phyloP scores from a whole-genome alignment of 2,113 vertebrate genomes.

The Perognathus longimembris region DNA sequence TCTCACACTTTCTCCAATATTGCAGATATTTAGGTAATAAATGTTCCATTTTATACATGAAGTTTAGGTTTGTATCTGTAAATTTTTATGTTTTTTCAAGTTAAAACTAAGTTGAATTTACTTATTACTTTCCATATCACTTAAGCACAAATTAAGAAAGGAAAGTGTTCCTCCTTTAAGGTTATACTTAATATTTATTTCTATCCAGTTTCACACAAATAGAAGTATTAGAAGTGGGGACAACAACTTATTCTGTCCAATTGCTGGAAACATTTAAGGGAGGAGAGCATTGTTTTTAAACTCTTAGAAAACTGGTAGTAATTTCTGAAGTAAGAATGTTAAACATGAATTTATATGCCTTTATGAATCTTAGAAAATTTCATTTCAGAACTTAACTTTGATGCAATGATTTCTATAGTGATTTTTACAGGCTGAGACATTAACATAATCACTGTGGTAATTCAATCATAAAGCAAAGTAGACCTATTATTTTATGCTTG shows the following conservation, averaged over 20 bases:
- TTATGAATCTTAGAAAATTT: neutral
- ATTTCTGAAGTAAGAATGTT: conserved; percentile 36
- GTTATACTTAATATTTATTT: conserved; percentile 11
- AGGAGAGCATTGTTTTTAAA: neutral
- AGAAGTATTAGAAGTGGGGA: neutral
- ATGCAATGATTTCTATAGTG: neutral
- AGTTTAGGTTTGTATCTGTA: neutral
- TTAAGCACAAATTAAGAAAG: too few species aligned
- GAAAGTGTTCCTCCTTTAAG: neutral
- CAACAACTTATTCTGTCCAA: neutral
- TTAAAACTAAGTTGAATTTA: neutral
- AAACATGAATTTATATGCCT: conserved; percentile 20
- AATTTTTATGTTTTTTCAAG: neutral
- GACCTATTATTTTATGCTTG: conserved; percentile 69
- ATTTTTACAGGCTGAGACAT: conserved; percentile 6
- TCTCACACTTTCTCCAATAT: neutral
- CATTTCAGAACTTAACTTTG: neutral
- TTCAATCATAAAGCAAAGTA: conserved; percentile 56
- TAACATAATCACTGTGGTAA: conserved; percentile 43
- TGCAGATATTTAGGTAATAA: neutral
- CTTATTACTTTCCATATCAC: neutral
- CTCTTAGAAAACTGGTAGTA: neutral
- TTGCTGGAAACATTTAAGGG: neutral
- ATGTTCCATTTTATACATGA: too few species aligned
- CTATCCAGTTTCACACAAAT: neutral